Conservation (phyloP, 1,140 invertebrate genomes). For the Atopsyche davidsoni region DNA sequence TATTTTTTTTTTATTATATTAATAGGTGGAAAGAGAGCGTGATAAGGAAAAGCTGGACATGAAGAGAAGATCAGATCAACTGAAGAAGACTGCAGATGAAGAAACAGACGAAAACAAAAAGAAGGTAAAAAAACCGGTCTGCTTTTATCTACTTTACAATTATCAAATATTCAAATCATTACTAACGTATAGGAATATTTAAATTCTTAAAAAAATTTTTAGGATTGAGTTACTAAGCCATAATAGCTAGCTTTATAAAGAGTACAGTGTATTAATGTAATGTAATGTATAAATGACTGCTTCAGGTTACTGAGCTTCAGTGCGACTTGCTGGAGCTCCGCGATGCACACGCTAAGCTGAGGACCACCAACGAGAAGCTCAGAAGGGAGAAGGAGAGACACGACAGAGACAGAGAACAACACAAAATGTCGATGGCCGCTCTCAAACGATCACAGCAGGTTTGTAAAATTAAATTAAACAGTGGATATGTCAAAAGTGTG, state of each 20-base stretch:
- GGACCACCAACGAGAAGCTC: conserved; percentile 88
- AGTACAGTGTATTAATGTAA: not conserved
- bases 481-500: too few species aligned
- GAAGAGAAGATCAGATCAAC: conserved; percentile 76
- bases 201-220: too few species aligned
- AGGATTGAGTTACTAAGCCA: too few species aligned
- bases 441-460: conserved; percentile 47
- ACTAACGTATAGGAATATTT: not conserved
- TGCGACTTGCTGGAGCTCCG: conserved; percentile 81
- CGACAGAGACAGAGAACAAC: conserved; percentile 72
- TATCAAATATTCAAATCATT: conserved; percentile 2
- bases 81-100: conserved; percentile 77
- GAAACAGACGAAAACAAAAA: conserved; percentile 84
- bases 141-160: not conserved
- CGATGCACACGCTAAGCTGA: conserved; percentile 84
- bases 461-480: too few species aligned
- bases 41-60: conserved; percentile 83
- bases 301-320: conserved; percentile 63
- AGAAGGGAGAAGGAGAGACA: conserved; percentile 78
- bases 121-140: conserved; percentile 55
- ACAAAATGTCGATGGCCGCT: conserved; percentile 39
- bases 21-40: conserved; percentile 74
- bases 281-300: not conserved
- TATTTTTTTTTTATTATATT: conserved; percentile 17
- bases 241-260: not conserved